A percentile compares a stretch with the other conserved stretches of the same genome.
phyloP scores from a whole-genome alignment of 2,113 vertebrate species.

The Mormyrus lacerda region DNA sequence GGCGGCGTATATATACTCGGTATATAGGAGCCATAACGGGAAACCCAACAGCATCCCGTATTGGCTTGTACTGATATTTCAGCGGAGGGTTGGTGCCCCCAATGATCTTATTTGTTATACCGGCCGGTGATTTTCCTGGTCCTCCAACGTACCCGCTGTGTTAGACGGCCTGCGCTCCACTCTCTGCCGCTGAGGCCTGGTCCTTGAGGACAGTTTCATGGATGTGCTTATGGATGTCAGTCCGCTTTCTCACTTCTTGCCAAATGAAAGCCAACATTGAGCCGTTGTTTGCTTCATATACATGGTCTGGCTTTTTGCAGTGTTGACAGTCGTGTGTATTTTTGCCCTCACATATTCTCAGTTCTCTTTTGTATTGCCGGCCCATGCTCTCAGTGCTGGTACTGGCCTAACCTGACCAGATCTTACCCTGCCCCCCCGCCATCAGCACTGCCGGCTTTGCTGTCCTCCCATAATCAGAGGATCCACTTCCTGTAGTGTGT shows the following conservation, averaged over 20 bases:
- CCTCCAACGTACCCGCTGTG: neutral
- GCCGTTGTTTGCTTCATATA: neutral
- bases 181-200: neutral
- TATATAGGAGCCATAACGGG: neutral
- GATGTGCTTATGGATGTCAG: neutral
- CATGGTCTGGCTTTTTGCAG: neutral
- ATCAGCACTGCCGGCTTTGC: neutral
- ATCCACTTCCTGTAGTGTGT: slow-evolving; percentile 50
- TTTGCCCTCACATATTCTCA: neutral
- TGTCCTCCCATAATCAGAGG: slow-evolving; percentile 39
- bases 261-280: neutral
- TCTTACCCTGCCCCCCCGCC: neutral
- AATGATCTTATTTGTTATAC: neutral
- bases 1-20: neutral
- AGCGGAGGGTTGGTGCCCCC: neutral
- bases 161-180: neutral
- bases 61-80: neutral
- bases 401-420: neutral
- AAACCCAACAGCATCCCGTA: neutral
- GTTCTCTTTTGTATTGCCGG: neutral
- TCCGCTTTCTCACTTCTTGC: neutral
- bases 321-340: neutral
- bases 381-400: neutral
- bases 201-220: neutral
- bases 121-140: neutral